These are phyloP conservation scores for Plecturocebus donacophilus DNA, from an alignment of 2,113 vertebrate genomes.

Conservation along the genomic window DNA sequence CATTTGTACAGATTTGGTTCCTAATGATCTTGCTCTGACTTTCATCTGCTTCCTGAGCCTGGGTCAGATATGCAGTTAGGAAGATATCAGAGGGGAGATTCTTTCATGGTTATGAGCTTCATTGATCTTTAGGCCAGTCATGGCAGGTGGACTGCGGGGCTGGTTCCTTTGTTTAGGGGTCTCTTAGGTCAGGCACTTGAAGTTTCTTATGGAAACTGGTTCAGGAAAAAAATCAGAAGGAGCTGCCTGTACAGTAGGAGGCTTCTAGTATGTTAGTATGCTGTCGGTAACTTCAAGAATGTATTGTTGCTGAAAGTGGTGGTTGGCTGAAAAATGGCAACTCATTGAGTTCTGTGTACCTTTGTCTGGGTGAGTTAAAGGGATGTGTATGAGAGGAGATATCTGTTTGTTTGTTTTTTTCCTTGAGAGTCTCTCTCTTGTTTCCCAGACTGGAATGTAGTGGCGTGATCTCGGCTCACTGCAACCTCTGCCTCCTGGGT, in stretches of 20 bases:
- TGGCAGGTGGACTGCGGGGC: neutral
- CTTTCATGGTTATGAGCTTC: neutral
- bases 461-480: no score
- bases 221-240: neutral
- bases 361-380: neutral
- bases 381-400: neutral
- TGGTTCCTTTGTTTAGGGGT: neutral
- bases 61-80: neutral
- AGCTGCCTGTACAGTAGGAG: no score
- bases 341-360: neutral
- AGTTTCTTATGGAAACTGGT: neutral
- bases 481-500: no score
- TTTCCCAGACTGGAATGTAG: no score
- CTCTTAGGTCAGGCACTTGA: neutral
- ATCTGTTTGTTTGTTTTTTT: no score
- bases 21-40: neutral
- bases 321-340: neutral
- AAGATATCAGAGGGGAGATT: neutral
- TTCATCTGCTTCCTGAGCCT: neutral
- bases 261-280: neutral
- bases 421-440: no score
- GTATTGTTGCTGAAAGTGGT: neutral
- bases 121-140: neutral
- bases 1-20: constrained; percentile 30
- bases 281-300: no score